Conservation (phyloP, 2,888 invertebrate species). For the Octonoba sinensis region DNA sequence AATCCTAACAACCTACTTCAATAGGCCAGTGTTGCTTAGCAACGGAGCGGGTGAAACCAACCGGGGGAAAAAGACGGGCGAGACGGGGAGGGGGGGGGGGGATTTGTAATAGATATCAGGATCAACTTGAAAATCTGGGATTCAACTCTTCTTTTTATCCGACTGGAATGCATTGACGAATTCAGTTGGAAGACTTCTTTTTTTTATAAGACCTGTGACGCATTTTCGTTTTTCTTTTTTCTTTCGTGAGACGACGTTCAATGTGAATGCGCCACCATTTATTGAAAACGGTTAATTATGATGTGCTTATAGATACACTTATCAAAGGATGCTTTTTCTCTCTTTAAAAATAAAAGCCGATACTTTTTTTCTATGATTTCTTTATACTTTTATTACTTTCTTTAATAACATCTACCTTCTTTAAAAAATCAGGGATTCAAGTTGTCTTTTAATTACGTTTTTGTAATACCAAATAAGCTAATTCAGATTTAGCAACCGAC, state of each 20-base stretch:
- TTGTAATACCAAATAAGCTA: no score
- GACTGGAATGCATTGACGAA: no score
- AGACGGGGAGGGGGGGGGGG: constrained; percentile 3
- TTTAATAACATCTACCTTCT: not conserved
- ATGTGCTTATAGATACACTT: no score
- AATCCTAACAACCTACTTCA: constrained; percentile 59
- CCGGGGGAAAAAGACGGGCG: not conserved
- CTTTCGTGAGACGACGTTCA: no score
- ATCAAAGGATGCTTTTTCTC: no score
- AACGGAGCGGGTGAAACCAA: constrained; percentile 40
- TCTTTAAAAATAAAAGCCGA: no score
- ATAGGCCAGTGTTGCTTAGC: constrained; percentile 47
- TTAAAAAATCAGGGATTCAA: not conserved
- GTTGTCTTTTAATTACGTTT: not conserved
- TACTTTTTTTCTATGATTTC: not conserved
- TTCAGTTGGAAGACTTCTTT: no score
- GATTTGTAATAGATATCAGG: constrained; percentile 6
- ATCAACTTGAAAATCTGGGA: not conserved
- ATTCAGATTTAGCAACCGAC: no score
- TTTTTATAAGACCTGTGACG: no score
- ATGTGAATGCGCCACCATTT: not conserved
- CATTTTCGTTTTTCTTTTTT: no score
- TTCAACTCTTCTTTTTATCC: no score
- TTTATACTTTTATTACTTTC: not conserved
- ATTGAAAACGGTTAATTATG: not conserved